These are phyloP conservation scores for Dromius quadrimaculatus DNA, from an alignment of 2,888 invertebrate species.

Conservation along the genomic window DNA sequence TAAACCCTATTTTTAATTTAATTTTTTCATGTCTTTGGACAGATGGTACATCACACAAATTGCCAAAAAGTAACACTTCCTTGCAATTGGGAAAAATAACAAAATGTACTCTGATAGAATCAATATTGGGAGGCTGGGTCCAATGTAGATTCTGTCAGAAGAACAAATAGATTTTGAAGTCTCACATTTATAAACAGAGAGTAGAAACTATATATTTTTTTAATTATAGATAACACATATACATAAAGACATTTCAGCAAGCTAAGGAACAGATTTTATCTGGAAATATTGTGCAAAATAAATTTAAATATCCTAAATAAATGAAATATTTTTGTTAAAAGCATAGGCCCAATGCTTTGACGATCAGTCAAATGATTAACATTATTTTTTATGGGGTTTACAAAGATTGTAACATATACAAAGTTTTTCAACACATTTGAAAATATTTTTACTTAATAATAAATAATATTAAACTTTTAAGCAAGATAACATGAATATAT, in stretches of 20 bases:
- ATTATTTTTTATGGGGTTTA: slow-evolving; percentile 23
- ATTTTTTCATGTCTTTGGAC: no score
- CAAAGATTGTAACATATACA: no score
- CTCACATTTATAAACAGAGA: slow-evolving; percentile 10
- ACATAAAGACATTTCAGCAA: slow-evolving; percentile 10
- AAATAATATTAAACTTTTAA: slow-evolving; percentile 46
- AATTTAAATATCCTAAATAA: slow-evolving; percentile 13
- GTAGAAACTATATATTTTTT: not conserved
- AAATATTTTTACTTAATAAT: slow-evolving; percentile 19
- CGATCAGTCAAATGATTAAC: slow-evolving; percentile 8
- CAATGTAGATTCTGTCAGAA: slow-evolving; percentile 33
- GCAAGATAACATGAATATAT: slow-evolving; percentile 52
- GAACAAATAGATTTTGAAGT: not conserved
- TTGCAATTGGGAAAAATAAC: slow-evolving; percentile 43
- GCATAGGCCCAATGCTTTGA: slow-evolving; percentile 51
- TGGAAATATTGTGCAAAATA: slow-evolving; percentile 35
- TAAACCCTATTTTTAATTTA: no score
- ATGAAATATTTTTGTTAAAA: slow-evolving; percentile 33
- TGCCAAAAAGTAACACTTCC: slow-evolving; percentile 29
- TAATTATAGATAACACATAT: slow-evolving; percentile 17
- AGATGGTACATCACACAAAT: slow-evolving; percentile 30
- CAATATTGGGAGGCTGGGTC: slow-evolving; percentile 50
- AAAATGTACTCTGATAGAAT: slow-evolving; percentile 30
- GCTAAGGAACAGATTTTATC: not conserved
- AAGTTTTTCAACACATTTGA: not conserved